Evolutionary conservation across 2,113 vertebrate genomes (phyloP).

Genomic region (Indri indri): DNA sequence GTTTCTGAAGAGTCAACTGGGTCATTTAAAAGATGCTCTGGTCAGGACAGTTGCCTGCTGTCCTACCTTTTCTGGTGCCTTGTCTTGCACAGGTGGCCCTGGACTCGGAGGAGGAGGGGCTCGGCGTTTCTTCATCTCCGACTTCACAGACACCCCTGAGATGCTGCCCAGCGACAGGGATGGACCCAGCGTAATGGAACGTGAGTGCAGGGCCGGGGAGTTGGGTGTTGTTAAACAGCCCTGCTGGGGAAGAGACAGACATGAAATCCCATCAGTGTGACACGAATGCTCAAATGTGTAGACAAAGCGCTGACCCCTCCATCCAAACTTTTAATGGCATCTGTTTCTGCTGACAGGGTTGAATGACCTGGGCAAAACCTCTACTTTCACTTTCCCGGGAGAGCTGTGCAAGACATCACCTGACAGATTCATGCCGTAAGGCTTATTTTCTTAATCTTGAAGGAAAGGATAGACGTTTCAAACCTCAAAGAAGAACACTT

Average conservation of each 20-base stretch:
- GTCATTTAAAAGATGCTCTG: fast-evolving
- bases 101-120: constrained; percentile 87
- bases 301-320: fast-evolving
- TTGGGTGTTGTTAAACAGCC: constrained; percentile 84
- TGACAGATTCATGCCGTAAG: no score
- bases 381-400: neutral
- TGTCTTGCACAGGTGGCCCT: constrained; percentile 71
- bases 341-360: fast-evolving
- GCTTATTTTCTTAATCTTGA: neutral
- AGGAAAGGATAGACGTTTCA: neutral
- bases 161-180: constrained; percentile 92
- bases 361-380: neutral
- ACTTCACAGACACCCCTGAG: constrained; percentile 86
- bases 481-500: neutral
- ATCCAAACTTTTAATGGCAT: no score
- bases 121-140: constrained; percentile 90
- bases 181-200: constrained; percentile 86
- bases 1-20: no score
- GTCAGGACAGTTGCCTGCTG: fast-evolving
- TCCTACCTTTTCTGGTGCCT: constrained; percentile 80
- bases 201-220: constrained; percentile 83
- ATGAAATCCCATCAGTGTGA: fast-evolving
- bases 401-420: neutral
- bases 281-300: fast-evolving
- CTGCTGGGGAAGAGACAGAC: constrained; percentile 79